Evolutionary conservation across 2,797 vertebrate species (phyloP), one percentile per base, ranked within the genome.

Genomic region (Sarcophilus harrisii): DNA sequence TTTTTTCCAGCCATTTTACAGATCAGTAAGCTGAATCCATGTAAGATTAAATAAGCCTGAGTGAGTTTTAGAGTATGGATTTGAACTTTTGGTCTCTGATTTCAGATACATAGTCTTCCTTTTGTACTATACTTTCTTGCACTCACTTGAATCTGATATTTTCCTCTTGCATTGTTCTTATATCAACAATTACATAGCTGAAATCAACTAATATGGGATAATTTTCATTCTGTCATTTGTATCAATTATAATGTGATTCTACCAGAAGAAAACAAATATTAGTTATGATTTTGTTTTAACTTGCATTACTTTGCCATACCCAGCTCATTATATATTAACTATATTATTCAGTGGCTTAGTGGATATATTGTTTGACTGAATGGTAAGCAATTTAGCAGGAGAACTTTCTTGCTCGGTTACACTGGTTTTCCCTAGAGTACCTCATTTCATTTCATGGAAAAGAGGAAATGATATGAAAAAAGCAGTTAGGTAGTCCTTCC

Each of bases 401-500:
- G 45, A 0, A 45, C 60, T 90, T 94, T 62, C 30, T 54, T 92
- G 5, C 81, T 28, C n/a, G 90, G 66, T 16, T 92, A 30, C 93
- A 90, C 95, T 57, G 5, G 52, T 95, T 91, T 38, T 57, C 92
- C 90, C 1, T 5, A n/a, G 32, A 73, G 2, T 62, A 49, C 38
- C 55, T 91, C 92, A 96, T 95, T 97, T 95, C n/a, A 90, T 45
- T 92, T 95, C 90, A 93, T 12, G 93, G 58, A 92, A 94, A 90
- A 92, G 95, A 97, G 96, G 91, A 38, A 94, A 81, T 73, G 93
- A 93, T 92, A 94, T 87, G 12, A 93, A 96, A 95, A 57, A 96
- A 97, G 96, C 97, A 94, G 58, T 16, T 92, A 92, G 89, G 93
- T 97, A 92, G 32, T 38, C 90, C 94, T 97, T 90, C 94, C 57